Evolutionary conservation across 1,140 invertebrate genomes (phyloP).

Genomic region (Macrosteles quadrilineatus): DNA sequence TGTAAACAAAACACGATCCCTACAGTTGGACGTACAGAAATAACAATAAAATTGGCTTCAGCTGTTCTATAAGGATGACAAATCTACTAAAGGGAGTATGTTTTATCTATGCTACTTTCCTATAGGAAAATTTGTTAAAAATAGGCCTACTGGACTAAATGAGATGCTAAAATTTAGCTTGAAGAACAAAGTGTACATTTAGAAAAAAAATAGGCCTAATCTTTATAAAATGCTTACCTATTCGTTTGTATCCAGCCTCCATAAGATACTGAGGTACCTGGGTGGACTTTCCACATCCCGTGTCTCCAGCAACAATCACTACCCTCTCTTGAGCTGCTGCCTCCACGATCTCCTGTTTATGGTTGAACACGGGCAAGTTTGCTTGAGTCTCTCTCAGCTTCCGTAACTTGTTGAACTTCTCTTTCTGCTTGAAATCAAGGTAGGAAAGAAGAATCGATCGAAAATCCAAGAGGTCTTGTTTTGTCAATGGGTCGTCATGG

Average conservation of each 20-base stretch:
- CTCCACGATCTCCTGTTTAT: slow-evolving; percentile 71
- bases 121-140: too few relatives aligned
- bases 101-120: too few relatives aligned
- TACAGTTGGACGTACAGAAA: too few relatives aligned
- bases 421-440: slow-evolving; percentile 90
- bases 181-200: too few relatives aligned
- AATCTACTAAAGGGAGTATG: too few relatives aligned
- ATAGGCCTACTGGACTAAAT: too few relatives aligned
- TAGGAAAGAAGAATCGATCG: slow-evolving; percentile 35
- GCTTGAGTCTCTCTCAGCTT: slow-evolving; percentile 78
- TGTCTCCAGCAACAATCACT: slow-evolving; percentile 87
- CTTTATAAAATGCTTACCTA: slow-evolving; percentile 70
- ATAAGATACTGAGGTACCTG: slow-evolving; percentile 90
- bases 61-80: too few relatives aligned
- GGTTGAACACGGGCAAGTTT: slow-evolving; percentile 83
- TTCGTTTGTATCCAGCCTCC: slow-evolving; percentile 81
- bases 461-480: slow-evolving; percentile 28
- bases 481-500: slow-evolving; percentile 8
- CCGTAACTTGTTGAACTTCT: slow-evolving; percentile 81
- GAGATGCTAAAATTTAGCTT: too few relatives aligned
- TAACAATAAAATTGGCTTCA: too few relatives aligned
- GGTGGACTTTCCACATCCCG: slow-evolving; percentile 97
- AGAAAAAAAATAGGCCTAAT: too few relatives aligned
- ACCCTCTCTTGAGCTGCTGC: slow-evolving; percentile 73
- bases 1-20: too few relatives aligned